Conservation (phyloP, 2,113 vertebrate species). For the Xiphias gladius region DNA sequence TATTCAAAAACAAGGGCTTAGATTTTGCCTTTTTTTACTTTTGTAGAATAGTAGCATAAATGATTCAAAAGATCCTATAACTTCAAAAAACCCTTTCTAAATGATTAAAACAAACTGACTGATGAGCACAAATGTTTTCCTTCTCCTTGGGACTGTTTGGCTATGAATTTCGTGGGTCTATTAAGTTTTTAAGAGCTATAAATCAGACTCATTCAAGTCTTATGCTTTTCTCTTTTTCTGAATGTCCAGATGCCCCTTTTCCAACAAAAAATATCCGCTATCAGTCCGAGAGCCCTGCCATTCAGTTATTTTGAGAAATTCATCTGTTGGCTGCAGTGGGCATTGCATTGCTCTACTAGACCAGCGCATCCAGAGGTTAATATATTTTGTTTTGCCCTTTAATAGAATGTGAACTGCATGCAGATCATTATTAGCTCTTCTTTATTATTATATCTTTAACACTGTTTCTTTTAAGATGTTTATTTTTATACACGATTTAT, state of each 20-base stretch:
- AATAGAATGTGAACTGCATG: background rate
- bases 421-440: background rate
- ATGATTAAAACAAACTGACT: conserved; percentile 12
- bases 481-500: background rate
- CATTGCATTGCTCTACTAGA: background rate
- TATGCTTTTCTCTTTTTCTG: background rate
- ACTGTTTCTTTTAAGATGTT: background rate
- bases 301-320: conserved; percentile 6
- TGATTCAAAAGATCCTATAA: conserved; percentile 18
- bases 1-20: background rate
- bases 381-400: background rate
- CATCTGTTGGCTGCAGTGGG: conserved; percentile 6
- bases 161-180: conserved; percentile 29
- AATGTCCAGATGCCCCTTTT: background rate
- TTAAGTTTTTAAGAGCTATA: conserved; percentile 55
- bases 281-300: background rate
- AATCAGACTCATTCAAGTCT: conserved; percentile 45
- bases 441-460: background rate
- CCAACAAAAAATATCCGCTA: conserved; percentile 1
- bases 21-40: conserved; percentile 4
- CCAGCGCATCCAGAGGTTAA: background rate
- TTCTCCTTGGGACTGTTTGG: background rate
- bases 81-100: conserved; percentile 4
- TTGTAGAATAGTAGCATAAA: conserved; percentile 18
- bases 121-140: conserved; percentile 41